phyloP scores from a whole-genome alignment of 2,113 vertebrate species.

The Limanda limanda region DNA sequence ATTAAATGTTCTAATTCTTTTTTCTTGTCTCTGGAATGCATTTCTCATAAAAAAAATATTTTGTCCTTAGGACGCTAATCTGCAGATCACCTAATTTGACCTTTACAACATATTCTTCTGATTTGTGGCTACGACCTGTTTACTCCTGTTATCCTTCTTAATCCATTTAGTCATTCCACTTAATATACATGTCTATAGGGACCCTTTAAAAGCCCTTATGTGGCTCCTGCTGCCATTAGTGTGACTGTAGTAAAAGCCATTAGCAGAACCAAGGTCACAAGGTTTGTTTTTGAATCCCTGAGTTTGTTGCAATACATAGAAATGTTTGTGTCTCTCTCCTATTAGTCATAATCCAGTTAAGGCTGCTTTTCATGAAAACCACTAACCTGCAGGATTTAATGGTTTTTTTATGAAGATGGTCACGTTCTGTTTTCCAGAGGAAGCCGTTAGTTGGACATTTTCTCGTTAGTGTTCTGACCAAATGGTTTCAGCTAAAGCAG shows the following conservation, averaged over 20 bases:
- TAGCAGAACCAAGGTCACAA: not conserved
- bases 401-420: constrained; percentile 4
- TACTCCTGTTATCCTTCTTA: too few species aligned
- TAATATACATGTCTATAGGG: not conserved
- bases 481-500: not conserved
- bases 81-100: too few species aligned
- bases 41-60: too few species aligned
- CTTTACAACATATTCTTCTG: too few species aligned
- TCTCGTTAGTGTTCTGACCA: not conserved
- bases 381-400: not conserved
- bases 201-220: constrained; percentile 11
- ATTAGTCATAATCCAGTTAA: constrained; percentile 27
- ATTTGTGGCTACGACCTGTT: too few species aligned
- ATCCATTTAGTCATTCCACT: too few species aligned
- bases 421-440: not conserved
- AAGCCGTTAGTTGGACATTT: not conserved
- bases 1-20: too few species aligned
- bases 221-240: constrained; percentile 27
- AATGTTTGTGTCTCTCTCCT: not conserved
- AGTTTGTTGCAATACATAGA: not conserved
- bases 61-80: too few species aligned
- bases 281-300: too few species aligned
- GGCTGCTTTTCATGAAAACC: not conserved
- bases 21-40: too few species aligned
- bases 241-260: not conserved